A percentile compares a stretch with the other conserved stretches of the same genome.
Evolutionary conservation across 2,888 invertebrate species (phyloP).

Genomic region (Loripinus fragilis): DNA sequence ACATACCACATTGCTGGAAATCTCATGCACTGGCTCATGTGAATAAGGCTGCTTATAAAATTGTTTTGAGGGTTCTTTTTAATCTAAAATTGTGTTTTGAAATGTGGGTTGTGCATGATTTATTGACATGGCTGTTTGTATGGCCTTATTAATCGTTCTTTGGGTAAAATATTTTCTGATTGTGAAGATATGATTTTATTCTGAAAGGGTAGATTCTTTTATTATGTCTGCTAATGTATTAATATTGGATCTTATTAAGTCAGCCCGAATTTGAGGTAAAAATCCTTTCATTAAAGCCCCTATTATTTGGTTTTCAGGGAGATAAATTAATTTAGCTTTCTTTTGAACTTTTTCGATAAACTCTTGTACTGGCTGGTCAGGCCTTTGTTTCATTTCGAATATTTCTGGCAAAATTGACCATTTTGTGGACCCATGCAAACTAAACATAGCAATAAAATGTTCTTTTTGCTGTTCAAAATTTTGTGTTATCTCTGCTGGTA

Average conservation of each 20-base stretch:
- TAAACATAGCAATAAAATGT: neutral
- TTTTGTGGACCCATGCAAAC: neutral
- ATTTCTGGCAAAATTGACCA: slow-evolving; percentile 1
- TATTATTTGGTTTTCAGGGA: slow-evolving; percentile 21
- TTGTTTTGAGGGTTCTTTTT: neutral
- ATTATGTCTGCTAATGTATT: slow-evolving; percentile 24
- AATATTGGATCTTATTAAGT: slow-evolving; percentile 25
- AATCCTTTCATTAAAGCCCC: slow-evolving; percentile 31
- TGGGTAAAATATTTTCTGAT: neutral
- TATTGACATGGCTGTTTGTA: slow-evolving; percentile 1
- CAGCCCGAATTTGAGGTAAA: slow-evolving; percentile 33
- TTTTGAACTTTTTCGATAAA: slow-evolving; percentile 26
- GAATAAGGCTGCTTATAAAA: too few species aligned
- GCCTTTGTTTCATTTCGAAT: slow-evolving; percentile 25
- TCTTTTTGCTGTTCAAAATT: neutral
- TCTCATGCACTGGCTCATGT: too few species aligned
- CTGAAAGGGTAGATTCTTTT: neutral
- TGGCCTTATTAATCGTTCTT: neutral
- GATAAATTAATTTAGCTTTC: slow-evolving; percentile 11
- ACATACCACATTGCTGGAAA: too few species aligned
- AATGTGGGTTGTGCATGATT: neutral
- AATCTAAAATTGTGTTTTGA: neutral
- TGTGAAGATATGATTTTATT: neutral
- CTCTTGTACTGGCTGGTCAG: slow-evolving; percentile 31
- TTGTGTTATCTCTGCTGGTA: neutral